Evolutionary conservation across 2,888 invertebrate genomes (phyloP).

Genomic region (Nomada fabriciana): DNA sequence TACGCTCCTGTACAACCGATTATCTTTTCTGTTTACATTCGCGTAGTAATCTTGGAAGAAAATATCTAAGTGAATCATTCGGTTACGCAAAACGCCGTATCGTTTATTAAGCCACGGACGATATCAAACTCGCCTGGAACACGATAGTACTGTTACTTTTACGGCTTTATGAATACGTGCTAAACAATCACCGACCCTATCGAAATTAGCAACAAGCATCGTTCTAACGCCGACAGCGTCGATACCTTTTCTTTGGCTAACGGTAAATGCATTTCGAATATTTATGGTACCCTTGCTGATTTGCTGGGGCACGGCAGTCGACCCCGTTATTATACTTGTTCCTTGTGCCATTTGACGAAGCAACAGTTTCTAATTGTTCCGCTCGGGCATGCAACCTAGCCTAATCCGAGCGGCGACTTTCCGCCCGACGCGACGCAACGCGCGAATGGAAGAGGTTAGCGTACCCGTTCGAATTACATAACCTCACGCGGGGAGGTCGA

Average conservation of each 20-base stretch:
- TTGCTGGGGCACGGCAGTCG: slow-evolving; percentile 41
- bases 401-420: slow-evolving; percentile 47
- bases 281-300: slow-evolving; percentile 9
- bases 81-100: slow-evolving; percentile 29
- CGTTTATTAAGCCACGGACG: slow-evolving; percentile 2
- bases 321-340: slow-evolving; percentile 60
- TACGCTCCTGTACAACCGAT: neutral
- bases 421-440: slow-evolving; percentile 49
- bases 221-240: neutral
- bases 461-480: slow-evolving; percentile 72
- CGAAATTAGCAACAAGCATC: neutral
- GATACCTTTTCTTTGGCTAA: neutral
- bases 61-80: slow-evolving; percentile 25
- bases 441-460: slow-evolving; percentile 67
- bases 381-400: slow-evolving; percentile 63
- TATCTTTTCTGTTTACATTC: slow-evolving; percentile 34
- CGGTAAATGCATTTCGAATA: neutral
- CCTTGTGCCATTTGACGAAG: slow-evolving; percentile 55
- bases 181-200: neutral
- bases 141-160: slow-evolving; percentile 14
- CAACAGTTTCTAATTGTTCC: slow-evolving; percentile 75
- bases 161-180: neutral
- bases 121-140: slow-evolving; percentile 20
- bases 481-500: slow-evolving; percentile 58
- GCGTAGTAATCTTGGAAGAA: neutral